These are phyloP conservation scores for Parelbella ahira DNA, from an alignment of 2,888 invertebrate species.

Conservation along the genomic window DNA sequence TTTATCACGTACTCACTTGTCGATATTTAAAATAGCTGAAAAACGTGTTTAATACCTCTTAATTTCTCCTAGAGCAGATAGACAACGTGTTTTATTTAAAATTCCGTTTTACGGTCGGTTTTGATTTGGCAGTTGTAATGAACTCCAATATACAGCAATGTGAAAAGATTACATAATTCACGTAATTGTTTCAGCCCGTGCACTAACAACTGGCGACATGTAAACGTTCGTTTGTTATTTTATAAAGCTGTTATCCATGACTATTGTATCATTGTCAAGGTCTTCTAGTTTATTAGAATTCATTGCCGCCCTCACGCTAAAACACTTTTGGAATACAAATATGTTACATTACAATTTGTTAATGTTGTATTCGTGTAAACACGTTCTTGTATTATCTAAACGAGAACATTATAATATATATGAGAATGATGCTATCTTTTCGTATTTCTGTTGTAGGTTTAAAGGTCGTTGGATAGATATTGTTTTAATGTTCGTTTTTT, in stretches of 20 bases:
- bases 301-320: constrained; percentile 62
- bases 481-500: background rate
- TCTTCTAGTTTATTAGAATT: constrained; percentile 67
- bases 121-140: no score
- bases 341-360: constrained; percentile 50
- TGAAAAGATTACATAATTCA: constrained; percentile 8
- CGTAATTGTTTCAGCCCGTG: constrained; percentile 17
- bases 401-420: constrained; percentile 18
- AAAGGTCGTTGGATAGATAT: constrained; percentile 4
- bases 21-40: no score
- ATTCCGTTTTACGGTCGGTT: no score
- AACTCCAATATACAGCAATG: no score
- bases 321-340: constrained; percentile 64
- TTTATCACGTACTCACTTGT: no score
- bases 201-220: constrained; percentile 12
- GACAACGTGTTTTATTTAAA: no score
- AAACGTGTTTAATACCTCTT: no score
- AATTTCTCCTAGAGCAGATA: no score
- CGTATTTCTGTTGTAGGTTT: constrained; percentile 3
- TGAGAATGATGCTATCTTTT: constrained; percentile 16
- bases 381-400: constrained; percentile 24
- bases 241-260: constrained; percentile 52
- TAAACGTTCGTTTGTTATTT: constrained; percentile 38
- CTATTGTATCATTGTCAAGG: constrained; percentile 70
- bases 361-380: constrained; percentile 31